Evolutionary conservation across 2,113 vertebrate species (phyloP).

Genomic region (Dolichallabes microphthalmus): DNA sequence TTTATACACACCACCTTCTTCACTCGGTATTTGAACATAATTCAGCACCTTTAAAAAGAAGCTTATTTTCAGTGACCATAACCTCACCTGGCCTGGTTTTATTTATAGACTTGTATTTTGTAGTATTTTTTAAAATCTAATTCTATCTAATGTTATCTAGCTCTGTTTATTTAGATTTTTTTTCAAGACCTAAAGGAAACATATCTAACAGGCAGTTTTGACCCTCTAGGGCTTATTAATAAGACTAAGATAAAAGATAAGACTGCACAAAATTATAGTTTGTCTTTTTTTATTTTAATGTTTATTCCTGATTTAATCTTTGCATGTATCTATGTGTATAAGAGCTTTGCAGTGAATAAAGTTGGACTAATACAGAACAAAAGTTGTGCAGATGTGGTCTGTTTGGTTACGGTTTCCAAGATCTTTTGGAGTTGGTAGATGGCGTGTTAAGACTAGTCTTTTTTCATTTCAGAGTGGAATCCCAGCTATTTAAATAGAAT

Average conservation of each 20-base stretch:
- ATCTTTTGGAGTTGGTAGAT: not conserved
- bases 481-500: not conserved
- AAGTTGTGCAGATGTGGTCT: not conserved
- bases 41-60: not conserved
- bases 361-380: not conserved
- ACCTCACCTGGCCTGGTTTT: not conserved
- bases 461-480: not conserved
- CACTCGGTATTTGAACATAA: too few species aligned
- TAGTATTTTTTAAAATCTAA: not conserved
- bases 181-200: not conserved
- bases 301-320: not conserved
- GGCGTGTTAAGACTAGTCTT: conserved; percentile 1
- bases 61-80: not conserved
- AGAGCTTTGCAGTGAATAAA: conserved; percentile 1
- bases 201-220: not conserved
- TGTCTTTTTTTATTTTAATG: not conserved
- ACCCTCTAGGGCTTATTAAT: not conserved
- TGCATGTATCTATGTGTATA: not conserved
- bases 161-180: not conserved
- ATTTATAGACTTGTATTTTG: not conserved
- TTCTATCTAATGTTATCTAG: not conserved
- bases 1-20: not conserved
- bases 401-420: not conserved
- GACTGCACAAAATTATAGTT: not conserved
- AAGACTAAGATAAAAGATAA: not conserved